Evolutionary conservation across 2,888 invertebrate species (phyloP).

Genomic region (Eudemis profundana): DNA sequence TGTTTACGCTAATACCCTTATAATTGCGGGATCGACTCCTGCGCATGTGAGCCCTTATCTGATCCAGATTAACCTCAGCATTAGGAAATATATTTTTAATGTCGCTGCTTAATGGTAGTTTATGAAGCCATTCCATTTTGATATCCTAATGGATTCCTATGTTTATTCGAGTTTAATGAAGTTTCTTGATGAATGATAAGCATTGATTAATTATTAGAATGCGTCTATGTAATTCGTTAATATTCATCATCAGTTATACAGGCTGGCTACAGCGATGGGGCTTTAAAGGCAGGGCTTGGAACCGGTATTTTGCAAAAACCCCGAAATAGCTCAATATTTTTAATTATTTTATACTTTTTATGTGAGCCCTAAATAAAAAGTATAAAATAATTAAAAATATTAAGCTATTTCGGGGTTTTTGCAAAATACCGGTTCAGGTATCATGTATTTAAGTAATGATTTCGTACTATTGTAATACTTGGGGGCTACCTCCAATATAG

Average conservation of each 20-base stretch:
- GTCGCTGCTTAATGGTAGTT: slow-evolving; percentile 55
- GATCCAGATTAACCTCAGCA: slow-evolving; percentile 65
- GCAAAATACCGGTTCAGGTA: too few relatives aligned
- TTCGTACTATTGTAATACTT: too few relatives aligned
- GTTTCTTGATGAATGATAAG: slow-evolving; percentile 39
- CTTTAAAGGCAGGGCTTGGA: too few relatives aligned
- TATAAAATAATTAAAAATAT: too few relatives aligned
- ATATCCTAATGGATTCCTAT: slow-evolving; percentile 51
- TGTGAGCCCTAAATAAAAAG: too few relatives aligned
- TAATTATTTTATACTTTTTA: too few relatives aligned
- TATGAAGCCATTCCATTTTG: slow-evolving; percentile 37
- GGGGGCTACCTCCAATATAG: too few relatives aligned
- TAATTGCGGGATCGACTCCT: slow-evolving; percentile 79
- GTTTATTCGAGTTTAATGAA: slow-evolving; percentile 46
- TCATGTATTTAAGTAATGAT: too few relatives aligned
- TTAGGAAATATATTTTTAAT: slow-evolving; percentile 68
- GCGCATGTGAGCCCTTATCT: slow-evolving; percentile 74
- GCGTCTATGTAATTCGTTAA: not conserved
- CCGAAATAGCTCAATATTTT: too few relatives aligned
- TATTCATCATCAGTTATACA: not conserved
- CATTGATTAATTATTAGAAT: slow-evolving; percentile 32
- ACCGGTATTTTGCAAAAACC: too few relatives aligned
- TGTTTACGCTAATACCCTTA: slow-evolving; percentile 82
- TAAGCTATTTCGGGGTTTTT: too few relatives aligned
- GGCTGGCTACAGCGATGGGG: too few relatives aligned